Evolutionary conservation across 2,888 invertebrate species (phyloP).

Genomic region (Andrena bicolor): DNA sequence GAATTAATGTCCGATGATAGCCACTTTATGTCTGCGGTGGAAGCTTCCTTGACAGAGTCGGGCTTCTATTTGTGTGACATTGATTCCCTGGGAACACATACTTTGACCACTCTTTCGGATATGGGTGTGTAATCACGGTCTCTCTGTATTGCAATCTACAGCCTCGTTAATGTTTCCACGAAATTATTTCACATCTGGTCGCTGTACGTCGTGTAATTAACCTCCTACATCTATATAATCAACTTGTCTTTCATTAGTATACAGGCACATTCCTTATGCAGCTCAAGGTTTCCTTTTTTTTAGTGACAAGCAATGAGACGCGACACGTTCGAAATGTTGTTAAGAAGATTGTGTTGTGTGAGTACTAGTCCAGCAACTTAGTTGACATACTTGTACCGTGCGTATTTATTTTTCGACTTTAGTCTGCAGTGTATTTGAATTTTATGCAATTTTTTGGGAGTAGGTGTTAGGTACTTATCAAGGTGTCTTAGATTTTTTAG

Average conservation of each 20-base stretch:
- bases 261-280: not conserved
- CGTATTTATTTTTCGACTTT: too few relatives aligned
- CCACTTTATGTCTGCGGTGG: not conserved
- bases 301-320: not conserved
- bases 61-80: conserved; percentile 27
- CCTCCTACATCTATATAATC: not conserved
- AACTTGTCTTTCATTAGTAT: not conserved
- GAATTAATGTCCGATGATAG: conserved; percentile 38
- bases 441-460: too few relatives aligned
- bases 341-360: not conserved
- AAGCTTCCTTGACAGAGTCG: conserved; percentile 19
- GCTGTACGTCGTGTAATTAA: conserved; percentile 3
- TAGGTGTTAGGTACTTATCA: too few relatives aligned
- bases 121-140: conserved; percentile 10
- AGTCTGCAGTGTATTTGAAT: too few relatives aligned
- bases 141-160: conserved; percentile 6
- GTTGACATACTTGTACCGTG: too few relatives aligned
- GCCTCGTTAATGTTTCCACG: conserved; percentile 27
- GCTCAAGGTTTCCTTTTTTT: not conserved
- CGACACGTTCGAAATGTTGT: not conserved
- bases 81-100: not conserved
- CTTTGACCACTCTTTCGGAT: conserved; percentile 7
- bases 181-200: conserved; percentile 20
- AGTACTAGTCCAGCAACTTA: too few relatives aligned
- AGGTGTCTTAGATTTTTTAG: too few relatives aligned